A percentile compares a stretch with the other conserved stretches of the same genome.
Conservation (phyloP, 2,888 invertebrate genomes). For the Ophioninae sp. region DNA sequence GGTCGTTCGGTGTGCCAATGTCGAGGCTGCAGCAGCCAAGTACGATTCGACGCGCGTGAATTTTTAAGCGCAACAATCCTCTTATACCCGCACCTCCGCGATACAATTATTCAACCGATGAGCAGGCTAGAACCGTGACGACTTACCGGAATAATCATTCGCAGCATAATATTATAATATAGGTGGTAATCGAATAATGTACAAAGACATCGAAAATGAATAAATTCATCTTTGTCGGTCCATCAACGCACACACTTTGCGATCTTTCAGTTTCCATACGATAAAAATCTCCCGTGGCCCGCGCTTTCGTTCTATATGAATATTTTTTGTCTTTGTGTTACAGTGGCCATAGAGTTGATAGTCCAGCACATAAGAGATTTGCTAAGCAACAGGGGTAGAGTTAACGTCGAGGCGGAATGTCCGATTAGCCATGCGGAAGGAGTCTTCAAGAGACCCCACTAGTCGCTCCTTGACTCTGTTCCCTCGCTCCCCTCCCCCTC, state of each 20-base stretch:
- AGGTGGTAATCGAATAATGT: slow-evolving; percentile 37
- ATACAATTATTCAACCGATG: not conserved
- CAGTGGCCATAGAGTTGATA: slow-evolving; percentile 98
- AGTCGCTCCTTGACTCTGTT: slow-evolving; percentile 60
- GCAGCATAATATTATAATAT: slow-evolving; percentile 54
- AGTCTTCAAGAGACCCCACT: slow-evolving; percentile 78
- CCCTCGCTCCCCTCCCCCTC: slow-evolving; percentile 29
- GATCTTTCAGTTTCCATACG: slow-evolving; percentile 32
- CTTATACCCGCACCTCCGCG: not conserved
- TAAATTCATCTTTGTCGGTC: slow-evolving; percentile 36
- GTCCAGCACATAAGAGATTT: slow-evolving; percentile 98
- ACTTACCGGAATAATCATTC: slow-evolving; percentile 20
- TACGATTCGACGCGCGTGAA: slow-evolving; percentile 26
- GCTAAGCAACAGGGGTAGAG: slow-evolving; percentile 84
- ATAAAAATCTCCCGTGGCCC: slow-evolving; percentile 18
- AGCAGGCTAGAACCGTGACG: not conserved
- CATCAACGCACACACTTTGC: not conserved
- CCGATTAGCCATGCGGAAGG: slow-evolving; percentile 73
- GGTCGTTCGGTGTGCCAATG: slow-evolving; percentile 6
- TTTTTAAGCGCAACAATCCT: slow-evolving; percentile 11
- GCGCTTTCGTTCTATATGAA: slow-evolving; percentile 45
- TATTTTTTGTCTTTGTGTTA: slow-evolving; percentile 79
- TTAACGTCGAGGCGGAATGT: slow-evolving; percentile 74
- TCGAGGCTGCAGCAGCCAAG: slow-evolving; percentile 10
- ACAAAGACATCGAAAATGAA: slow-evolving; percentile 34